These are phyloP conservation scores for Calephelis perditalis DNA, from an alignment of 2,888 invertebrate species.

Conservation along the genomic window DNA sequence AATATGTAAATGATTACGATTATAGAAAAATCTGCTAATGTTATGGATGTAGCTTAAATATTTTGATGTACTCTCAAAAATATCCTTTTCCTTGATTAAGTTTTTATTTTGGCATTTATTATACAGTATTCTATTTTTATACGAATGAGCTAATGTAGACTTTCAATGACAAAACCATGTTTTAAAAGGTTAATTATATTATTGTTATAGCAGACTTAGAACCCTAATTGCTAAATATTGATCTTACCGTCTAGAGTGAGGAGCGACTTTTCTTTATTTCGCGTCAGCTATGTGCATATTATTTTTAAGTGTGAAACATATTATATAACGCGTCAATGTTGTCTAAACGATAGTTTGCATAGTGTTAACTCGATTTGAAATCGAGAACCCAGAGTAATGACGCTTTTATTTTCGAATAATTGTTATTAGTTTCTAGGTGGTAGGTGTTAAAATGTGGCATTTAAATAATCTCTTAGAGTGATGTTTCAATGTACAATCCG, in stretches of 20 bases:
- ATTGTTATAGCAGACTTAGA: too few relatives aligned
- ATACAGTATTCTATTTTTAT: too few relatives aligned
- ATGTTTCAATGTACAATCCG: conserved; percentile 25
- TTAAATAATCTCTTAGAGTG: conserved; percentile 17
- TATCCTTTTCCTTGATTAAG: too few relatives aligned
- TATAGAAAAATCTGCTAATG: too few relatives aligned
- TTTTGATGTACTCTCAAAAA: too few relatives aligned
- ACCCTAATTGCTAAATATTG: not conserved
- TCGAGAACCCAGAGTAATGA: conserved; percentile 22
- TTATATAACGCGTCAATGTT: conserved; percentile 14
- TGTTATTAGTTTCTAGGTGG: conserved; percentile 29
- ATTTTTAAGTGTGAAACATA: not conserved
- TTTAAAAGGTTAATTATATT: too few relatives aligned
- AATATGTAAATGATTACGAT: too few relatives aligned
- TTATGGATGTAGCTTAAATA: too few relatives aligned
- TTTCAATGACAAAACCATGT: too few relatives aligned
- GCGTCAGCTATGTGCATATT: conserved; percentile 4
- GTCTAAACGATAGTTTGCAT: conserved; percentile 8
- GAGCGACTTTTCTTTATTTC: conserved; percentile 5
- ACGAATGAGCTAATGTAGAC: too few relatives aligned
- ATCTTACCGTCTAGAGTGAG: not conserved
- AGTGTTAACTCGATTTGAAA: conserved; percentile 23
- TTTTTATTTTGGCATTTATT: too few relatives aligned
- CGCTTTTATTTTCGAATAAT: conserved; percentile 27
- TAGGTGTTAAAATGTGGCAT: conserved; percentile 27